A percentile compares a stretch with the other conserved stretches of the same genome.
phyloP scores from a whole-genome alignment of 1,140 invertebrate genomes.

The Ceratitis capitata region DNA sequence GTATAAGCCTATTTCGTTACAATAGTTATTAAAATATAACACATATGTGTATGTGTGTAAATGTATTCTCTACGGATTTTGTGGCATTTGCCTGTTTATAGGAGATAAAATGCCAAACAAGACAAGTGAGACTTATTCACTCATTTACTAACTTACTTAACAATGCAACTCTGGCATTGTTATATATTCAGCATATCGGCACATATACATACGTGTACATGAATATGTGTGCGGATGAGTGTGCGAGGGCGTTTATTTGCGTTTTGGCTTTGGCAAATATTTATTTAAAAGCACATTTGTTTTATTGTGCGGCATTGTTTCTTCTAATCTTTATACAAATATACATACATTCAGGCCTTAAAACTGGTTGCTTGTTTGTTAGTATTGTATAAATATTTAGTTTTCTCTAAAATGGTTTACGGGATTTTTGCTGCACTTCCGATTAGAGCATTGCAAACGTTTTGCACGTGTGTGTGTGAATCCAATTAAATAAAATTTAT shows the following conservation, averaged over 20 bases:
- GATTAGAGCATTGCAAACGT: not conserved
- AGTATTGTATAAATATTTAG: not conserved
- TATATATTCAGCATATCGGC: not conserved
- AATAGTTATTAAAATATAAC: too few relatives aligned
- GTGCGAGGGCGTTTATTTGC: not conserved
- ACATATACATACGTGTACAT: not conserved
- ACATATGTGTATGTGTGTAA: too few relatives aligned
- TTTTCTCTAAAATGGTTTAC: not conserved
- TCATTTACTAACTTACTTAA: not conserved
- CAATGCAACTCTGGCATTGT: not conserved
- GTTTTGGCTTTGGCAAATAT: slow-evolving; percentile 16
- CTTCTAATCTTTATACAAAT: not conserved
- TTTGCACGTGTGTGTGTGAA: not conserved
- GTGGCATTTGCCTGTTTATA: not conserved
- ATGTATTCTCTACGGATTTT: not conserved
- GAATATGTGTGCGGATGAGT: not conserved
- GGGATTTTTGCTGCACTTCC: not conserved
- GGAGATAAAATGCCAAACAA: slow-evolving; percentile 21
- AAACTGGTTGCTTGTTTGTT: too few relatives aligned
- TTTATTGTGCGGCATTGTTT: too few relatives aligned
- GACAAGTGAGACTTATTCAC: slow-evolving; percentile 21
- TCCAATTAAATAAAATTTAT: too few relatives aligned
- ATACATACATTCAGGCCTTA: not conserved
- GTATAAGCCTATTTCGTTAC: not conserved
- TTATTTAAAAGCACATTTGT: not conserved